These are phyloP conservation scores for Heliconius hewitsoni DNA, from an alignment of 1,140 invertebrate genomes.

Conservation along the genomic window DNA sequence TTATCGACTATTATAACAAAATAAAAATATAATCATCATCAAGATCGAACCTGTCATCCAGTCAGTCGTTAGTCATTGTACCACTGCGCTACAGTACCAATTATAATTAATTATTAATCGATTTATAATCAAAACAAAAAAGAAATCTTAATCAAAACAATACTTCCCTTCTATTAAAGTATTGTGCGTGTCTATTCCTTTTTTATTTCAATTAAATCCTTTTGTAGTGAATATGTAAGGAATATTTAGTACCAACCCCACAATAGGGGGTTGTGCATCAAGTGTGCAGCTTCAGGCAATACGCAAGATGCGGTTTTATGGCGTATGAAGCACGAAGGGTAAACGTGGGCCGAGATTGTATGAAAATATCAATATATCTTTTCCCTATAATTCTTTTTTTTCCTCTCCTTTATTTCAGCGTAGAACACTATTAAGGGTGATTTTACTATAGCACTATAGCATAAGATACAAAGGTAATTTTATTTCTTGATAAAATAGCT, in stretches of 20 bases:
- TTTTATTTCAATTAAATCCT: conserved; percentile 7
- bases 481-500: too few species aligned
- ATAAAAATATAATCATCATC: too few species aligned
- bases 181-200: not conserved
- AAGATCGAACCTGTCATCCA: too few species aligned
- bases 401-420: not conserved
- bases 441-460: not conserved
- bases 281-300: conserved; percentile 1
- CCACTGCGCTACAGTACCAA: too few species aligned
- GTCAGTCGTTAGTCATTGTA: too few species aligned
- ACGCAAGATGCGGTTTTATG: conserved; percentile 11
- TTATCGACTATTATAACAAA: too few species aligned
- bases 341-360: not conserved
- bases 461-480: too few species aligned
- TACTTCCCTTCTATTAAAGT: not conserved
- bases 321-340: not conserved
- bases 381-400: not conserved
- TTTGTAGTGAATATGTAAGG: conserved; percentile 7
- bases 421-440: not conserved
- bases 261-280: not conserved
- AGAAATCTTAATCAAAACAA: not conserved
- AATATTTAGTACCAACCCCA: conserved; percentile 3
- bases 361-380: not conserved
- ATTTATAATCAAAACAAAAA: not conserved
- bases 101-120: too few species aligned